Evolutionary conservation across 2,888 invertebrate species (phyloP), one percentile per base, ranked within the genome.

Genomic region (Halictus quadricinctus): DNA sequence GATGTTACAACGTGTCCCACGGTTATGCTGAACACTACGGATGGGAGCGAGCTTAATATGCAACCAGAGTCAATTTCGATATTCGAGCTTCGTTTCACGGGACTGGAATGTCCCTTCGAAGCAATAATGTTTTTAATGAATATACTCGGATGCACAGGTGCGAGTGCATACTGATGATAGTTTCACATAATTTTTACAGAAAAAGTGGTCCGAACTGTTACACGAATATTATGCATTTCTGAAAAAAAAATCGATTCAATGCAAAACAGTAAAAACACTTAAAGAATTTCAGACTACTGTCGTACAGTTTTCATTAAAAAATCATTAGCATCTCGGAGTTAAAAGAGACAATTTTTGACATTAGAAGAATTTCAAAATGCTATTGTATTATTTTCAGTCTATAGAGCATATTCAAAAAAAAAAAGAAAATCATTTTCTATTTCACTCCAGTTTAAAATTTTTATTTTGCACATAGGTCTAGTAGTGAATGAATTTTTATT

Each of bases 1-100:
- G 72, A 76, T 80, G 87, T 88, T 85, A 83, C 79, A 78, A 78
- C 73, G 66, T 81, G 85, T 85, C 75, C 64, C 64, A 69, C 83
- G 84, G 79, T 83, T 79, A 85, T 81, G 79, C 64, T 29, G 64
- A 29, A 13, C 64, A 64, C 64, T 64, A 64, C 64, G 25, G 64
- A 64, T 29, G 64, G 25, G 25, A 64, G 25, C 64, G 15, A 64
- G 64, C 64, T 29, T 54, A 64, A 64, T 29, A 64, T 29, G 64
- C 64, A 29, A 29, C 64, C 64, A 25, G 29, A 29, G 64, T 64
- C 64, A 29, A 64, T 64, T 64, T 15, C 64, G 29, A 64, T 64
- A 64, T 64, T 15, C 15, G 6, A 5, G 7, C 25, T 25, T 29
- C 64, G 64, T 64, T 64, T 64, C 15, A 64, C 29, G 7, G 29